Base-by-base conservation (phyloP, 1,140 invertebrate species). In the Nilaparvata lugens region DNA sequence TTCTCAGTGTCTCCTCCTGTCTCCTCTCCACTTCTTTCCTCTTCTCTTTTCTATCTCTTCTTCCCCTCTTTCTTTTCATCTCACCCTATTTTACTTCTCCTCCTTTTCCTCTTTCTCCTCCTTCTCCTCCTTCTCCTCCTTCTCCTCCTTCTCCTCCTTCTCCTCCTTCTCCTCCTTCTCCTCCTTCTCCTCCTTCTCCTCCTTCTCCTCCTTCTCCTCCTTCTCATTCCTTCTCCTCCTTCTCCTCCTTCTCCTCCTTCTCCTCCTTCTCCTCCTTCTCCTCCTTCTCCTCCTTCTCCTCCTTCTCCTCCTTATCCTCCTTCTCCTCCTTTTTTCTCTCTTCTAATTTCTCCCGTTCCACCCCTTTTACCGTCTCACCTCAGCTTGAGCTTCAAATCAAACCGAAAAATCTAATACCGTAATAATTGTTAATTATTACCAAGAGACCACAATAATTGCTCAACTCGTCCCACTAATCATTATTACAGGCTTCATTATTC, bases 181-280 rank as follows among this genome's bases (percentile, higher is more conserved):
- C 14, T 1, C 23, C 68, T 42, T 54, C 64, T 43, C n/a, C 52
- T 24, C 53, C 24, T 19, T n/a, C 9, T 16, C 16, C 14, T 1
- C 23, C 19, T 6, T 19, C 19, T n/a, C 23, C 69, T 16, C 65
- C 70, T 9, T 9, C 28, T 4, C 28, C 9, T 28, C 9, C 9
- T 28, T 28, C 9, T 28, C 28, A 4, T 28, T 9, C 9, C 28
- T 9, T 28, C 9, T 9, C 28, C 9, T 64, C 69, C 61, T 64
- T 74, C 69, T 43, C 70, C 71, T 63, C 67, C 65, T 23, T 63
- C 59, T 64, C 69, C 40, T 9, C 68, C 25, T 53, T 16, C 42
- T 13, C 1, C n/a, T 16, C 25, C 25, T 23, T 31, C 58, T 14
- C 52, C 56, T 5, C n/a, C 25, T 38, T 28, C 14, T 7, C 51